Evolutionary conservation across 2,888 invertebrate species (phyloP).

Genomic region (Polydrusus cervinus): DNA sequence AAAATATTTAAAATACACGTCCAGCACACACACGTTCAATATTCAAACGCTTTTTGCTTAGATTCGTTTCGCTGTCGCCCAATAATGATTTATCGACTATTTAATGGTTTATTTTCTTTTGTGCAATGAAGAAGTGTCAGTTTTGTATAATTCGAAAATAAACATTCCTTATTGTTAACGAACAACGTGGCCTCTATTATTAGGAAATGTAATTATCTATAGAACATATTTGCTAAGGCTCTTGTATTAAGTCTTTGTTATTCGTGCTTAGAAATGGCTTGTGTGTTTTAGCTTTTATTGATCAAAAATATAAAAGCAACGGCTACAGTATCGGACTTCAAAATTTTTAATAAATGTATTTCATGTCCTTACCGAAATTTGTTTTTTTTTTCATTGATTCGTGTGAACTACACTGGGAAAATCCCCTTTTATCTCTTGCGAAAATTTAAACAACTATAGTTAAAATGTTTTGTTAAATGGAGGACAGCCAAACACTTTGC

Average conservation of each 20-base stretch:
- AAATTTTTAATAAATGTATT: not conserved
- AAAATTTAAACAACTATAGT: too few relatives aligned
- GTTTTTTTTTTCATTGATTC: too few relatives aligned
- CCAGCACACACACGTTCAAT: constrained; percentile 57
- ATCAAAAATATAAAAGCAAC: constrained; percentile 32
- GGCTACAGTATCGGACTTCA: constrained; percentile 8
- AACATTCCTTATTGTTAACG: constrained; percentile 64
- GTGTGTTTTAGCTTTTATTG: constrained; percentile 50
- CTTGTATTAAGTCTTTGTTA: constrained; percentile 42
- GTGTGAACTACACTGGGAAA: too few relatives aligned
- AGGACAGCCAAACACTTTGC: too few relatives aligned
- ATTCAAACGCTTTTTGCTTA: constrained; percentile 64
- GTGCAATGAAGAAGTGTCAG: constrained; percentile 64
- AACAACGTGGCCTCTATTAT: constrained; percentile 50
- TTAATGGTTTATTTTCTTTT: constrained; percentile 68
- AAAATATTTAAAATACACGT: constrained; percentile 61
- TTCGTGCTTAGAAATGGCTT: constrained; percentile 30
- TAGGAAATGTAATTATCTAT: constrained; percentile 50
- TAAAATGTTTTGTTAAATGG: too few relatives aligned
- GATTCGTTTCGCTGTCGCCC: constrained; percentile 68
- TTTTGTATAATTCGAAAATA: constrained; percentile 69
- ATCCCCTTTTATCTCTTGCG: too few relatives aligned
- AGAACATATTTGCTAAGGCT: constrained; percentile 42
- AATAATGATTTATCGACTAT: constrained; percentile 68
- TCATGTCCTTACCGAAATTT: too few relatives aligned